These are phyloP conservation scores for Drosophila mimetica DNA, from an alignment of 2,888 invertebrate genomes.

Conservation along the genomic window DNA sequence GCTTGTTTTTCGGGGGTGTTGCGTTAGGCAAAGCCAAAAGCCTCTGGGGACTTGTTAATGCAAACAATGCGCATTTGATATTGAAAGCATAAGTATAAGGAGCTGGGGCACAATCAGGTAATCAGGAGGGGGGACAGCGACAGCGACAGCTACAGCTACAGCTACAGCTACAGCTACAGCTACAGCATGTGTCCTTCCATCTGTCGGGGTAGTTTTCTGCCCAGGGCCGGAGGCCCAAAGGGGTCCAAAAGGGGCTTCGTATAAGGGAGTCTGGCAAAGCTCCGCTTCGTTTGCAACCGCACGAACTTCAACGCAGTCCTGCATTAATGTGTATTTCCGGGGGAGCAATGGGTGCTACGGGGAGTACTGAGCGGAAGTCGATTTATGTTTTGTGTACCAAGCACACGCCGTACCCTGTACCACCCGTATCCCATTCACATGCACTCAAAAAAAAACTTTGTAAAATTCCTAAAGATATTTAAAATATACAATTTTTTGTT, in stretches of 20 bases:
- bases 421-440: not conserved
- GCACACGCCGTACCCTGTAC: constrained; percentile 7
- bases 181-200: constrained; percentile 6
- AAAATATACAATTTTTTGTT: too few relatives aligned
- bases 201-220: constrained; percentile 56
- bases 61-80: constrained; percentile 78
- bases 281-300: constrained; percentile 59
- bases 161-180: too few relatives aligned
- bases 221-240: too few relatives aligned
- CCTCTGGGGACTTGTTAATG: constrained; percentile 80
- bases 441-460: constrained; percentile 7
- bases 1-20: constrained; percentile 49
- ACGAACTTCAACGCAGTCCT: constrained; percentile 65
- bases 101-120: constrained; percentile 6
- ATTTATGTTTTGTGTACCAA: constrained; percentile 58
- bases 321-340: constrained; percentile 79
- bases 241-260: not conserved
- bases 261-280: constrained; percentile 48
- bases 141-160: too few relatives aligned
- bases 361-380: constrained; percentile 57
- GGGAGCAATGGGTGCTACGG: constrained; percentile 3
- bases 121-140: constrained; percentile 1
- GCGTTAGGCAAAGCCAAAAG: constrained; percentile 55
- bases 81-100: constrained; percentile 50
- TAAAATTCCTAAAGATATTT: too few relatives aligned